These are phyloP conservation scores for Atethmia centrago DNA, from an alignment of 2,888 invertebrate genomes.

Conservation along the genomic window DNA sequence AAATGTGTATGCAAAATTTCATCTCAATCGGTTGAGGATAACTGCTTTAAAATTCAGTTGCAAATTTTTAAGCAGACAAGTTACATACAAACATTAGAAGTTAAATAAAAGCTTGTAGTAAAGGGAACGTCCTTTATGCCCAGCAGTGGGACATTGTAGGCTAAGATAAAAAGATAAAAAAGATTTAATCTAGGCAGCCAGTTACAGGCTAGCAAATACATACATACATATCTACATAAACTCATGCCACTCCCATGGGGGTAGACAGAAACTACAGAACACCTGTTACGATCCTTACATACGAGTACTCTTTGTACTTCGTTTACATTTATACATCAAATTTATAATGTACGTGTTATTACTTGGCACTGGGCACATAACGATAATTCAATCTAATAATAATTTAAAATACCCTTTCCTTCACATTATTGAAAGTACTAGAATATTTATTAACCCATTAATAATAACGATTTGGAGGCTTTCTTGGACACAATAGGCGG, in stretches of 20 bases:
- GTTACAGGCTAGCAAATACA: not conserved
- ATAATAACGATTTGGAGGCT: slow-evolving; percentile 29
- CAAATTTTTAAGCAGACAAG: too few relatives aligned
- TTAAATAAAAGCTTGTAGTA: too few relatives aligned
- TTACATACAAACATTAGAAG: too few relatives aligned
- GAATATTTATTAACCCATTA: slow-evolving; percentile 26
- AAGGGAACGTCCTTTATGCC: not conserved
- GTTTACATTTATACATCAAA: not conserved
- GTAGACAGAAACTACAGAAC: not conserved
- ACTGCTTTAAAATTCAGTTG: too few relatives aligned
- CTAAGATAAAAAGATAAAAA: not conserved
- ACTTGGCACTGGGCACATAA: not conserved
- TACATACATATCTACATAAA: too few relatives aligned
- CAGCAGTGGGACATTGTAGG: not conserved
- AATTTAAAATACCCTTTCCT: slow-evolving; percentile 4
- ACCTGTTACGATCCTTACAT: not conserved
- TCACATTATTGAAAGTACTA: slow-evolving; percentile 10
- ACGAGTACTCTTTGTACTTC: too few relatives aligned
- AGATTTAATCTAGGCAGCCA: not conserved
- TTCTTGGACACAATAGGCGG: slow-evolving; percentile 21
- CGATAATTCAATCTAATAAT: not conserved
- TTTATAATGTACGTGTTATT: not conserved
- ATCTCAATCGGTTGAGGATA: too few relatives aligned
- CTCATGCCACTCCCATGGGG: not conserved
- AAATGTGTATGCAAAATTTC: too few relatives aligned